A percentile compares a stretch with the other conserved stretches of the same genome.
Evolutionary conservation across 2,888 invertebrate genomes (phyloP).

Genomic region (Eupithecia inturbata): DNA sequence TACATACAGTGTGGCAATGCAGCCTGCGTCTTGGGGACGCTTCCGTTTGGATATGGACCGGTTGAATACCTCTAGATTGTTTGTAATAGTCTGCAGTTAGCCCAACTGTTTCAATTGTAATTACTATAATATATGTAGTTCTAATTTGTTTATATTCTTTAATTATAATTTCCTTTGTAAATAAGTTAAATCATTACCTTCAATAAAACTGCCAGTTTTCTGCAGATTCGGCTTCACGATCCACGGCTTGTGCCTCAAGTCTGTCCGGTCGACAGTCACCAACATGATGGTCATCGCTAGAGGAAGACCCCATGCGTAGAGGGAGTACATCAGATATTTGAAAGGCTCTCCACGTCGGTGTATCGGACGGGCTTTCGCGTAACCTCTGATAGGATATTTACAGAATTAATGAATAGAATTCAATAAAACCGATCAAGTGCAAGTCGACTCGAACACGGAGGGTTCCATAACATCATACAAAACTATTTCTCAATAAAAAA

Average conservation of each 20-base stretch:
- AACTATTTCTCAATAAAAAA: too few relatives aligned
- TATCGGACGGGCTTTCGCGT: constrained; percentile 72
- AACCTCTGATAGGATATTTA: constrained; percentile 60
- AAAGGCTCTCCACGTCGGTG: constrained; percentile 70
- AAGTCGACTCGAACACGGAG: too few relatives aligned
- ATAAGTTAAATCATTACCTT: constrained; percentile 52
- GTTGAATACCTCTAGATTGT: neutral
- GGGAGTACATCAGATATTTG: constrained; percentile 70
- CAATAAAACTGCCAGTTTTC: constrained; percentile 62
- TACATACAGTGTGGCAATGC: too few relatives aligned
- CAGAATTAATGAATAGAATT: neutral
- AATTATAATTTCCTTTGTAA: neutral
- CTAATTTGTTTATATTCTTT: neutral
- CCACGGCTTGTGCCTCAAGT: constrained; percentile 61
- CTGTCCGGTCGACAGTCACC: constrained; percentile 48
- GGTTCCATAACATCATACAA: too few relatives aligned
- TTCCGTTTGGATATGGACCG: too few relatives aligned
- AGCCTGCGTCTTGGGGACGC: too few relatives aligned
- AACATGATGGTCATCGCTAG: constrained; percentile 58
- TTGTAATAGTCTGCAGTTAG: neutral
- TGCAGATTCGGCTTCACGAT: constrained; percentile 65
- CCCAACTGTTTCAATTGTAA: too few relatives aligned
- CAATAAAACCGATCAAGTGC: too few relatives aligned
- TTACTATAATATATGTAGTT: too few relatives aligned
- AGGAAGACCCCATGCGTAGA: constrained; percentile 70